Evolutionary conservation across 2,113 vertebrate species (phyloP).

Genomic region (Origma solitaria): DNA sequence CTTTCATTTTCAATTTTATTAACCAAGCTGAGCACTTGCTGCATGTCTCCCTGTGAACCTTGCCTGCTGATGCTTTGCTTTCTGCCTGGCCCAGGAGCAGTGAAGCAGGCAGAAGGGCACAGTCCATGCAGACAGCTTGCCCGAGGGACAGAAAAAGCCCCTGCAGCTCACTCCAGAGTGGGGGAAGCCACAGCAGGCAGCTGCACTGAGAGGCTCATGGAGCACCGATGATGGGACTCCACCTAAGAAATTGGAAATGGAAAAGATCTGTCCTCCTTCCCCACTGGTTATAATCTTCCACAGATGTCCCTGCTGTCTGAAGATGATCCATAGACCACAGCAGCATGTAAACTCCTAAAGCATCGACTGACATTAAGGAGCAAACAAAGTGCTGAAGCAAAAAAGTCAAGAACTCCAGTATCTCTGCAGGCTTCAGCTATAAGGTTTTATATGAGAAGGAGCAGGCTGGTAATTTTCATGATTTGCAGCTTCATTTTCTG

Average conservation of each 20-base stretch:
- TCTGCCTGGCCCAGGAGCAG: neutral
- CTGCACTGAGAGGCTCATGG: neutral
- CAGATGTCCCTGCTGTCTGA: accelerated
- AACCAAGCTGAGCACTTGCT: neutral
- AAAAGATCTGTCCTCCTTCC: neutral
- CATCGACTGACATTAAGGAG: accelerated
- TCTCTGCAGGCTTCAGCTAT: neutral
- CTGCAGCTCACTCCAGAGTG: accelerated
- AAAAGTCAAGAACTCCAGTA: neutral
- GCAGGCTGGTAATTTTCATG: neutral
- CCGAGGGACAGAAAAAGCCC: neutral
- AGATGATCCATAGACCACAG: neutral
- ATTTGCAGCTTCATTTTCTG: neutral
- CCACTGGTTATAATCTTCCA: accelerated
- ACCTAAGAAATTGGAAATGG: neutral
- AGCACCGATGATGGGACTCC: neutral
- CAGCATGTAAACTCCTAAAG: neutral
- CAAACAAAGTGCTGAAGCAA: neutral
- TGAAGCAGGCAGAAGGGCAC: neutral
- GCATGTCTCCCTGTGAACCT: neutral
- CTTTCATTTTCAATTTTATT: slow-evolving; percentile 17
- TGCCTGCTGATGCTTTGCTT: neutral
- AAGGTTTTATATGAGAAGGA: neutral
- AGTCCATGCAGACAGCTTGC: neutral
- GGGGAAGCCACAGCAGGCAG: neutral